phyloP scores from a whole-genome alignment of 1,140 invertebrate genomes.

The Apis florea region DNA sequence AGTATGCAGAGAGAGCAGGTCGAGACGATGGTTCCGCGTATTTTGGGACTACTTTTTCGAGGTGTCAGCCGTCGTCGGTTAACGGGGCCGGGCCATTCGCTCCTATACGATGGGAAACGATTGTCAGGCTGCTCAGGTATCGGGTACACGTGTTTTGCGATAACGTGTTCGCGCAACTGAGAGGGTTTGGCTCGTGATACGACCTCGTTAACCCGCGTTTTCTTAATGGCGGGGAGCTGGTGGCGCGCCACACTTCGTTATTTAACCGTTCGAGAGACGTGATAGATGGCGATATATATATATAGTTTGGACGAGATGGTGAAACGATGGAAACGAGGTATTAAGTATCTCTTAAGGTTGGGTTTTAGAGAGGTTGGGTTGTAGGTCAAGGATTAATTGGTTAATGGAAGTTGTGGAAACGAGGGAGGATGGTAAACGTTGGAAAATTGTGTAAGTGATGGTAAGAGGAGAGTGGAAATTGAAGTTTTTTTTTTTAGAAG shows the following conservation, averaged over 20 bases:
- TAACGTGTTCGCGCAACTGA: slow-evolving; percentile 49
- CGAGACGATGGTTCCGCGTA: slow-evolving; percentile 64
- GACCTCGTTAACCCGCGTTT: slow-evolving; percentile 50
- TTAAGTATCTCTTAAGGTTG: neutral
- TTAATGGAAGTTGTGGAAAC: neutral
- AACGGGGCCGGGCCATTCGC: slow-evolving; percentile 60
- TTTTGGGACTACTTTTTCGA: slow-evolving; percentile 74
- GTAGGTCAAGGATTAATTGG: slow-evolving; percentile 10
- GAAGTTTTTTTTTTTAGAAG: neutral
- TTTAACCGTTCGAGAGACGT: neutral
- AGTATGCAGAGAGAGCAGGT: slow-evolving; percentile 16
- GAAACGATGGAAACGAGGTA: neutral
- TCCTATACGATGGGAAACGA: slow-evolving; percentile 54
- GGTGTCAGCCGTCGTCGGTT: slow-evolving; percentile 48
- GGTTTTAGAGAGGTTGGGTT: neutral
- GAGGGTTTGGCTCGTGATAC: slow-evolving; percentile 45
- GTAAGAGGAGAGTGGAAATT: neutral
- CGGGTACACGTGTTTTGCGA: slow-evolving; percentile 71
- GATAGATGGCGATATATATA: neutral
- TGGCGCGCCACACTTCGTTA: neutral
- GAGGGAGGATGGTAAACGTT: neutral
- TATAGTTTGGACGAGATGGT: neutral
- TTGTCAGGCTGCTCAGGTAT: slow-evolving; percentile 71
- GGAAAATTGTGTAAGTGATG: neutral
- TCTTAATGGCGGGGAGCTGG: slow-evolving; percentile 11